phyloP scores from a whole-genome alignment of 2,888 invertebrate genomes.

The Thymelicus sylvestris region DNA sequence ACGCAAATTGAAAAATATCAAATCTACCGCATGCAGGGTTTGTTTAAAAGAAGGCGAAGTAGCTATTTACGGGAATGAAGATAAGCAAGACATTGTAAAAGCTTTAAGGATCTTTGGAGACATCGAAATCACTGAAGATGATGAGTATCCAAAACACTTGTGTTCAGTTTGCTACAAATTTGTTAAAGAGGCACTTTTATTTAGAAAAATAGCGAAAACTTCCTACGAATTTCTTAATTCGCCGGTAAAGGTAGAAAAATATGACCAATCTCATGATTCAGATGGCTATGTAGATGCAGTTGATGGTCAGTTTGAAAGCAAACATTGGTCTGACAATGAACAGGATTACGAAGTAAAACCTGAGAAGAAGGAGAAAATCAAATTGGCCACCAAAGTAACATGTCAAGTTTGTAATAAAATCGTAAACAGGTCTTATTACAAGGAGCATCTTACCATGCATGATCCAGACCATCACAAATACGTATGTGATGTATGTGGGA shows the following conservation, averaged over 20 bases:
- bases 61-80: slow-evolving; percentile 53
- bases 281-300: slow-evolving; percentile 18
- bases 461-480: slow-evolving; percentile 54
- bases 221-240: slow-evolving; percentile 57
- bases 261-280: slow-evolving; percentile 33
- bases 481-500: slow-evolving; percentile 57
- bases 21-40: slow-evolving; percentile 55
- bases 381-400: slow-evolving; percentile 49
- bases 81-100: slow-evolving; percentile 52
- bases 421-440: slow-evolving; percentile 52
- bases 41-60: slow-evolving; percentile 62
- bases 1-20: slow-evolving; percentile 27
- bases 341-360: slow-evolving; percentile 21
- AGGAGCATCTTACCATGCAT: slow-evolving; percentile 55
- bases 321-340: slow-evolving; percentile 44
- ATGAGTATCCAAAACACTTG: slow-evolving; percentile 60
- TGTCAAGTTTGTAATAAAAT: slow-evolving; percentile 54
- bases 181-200: slow-evolving; percentile 58
- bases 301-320: slow-evolving; percentile 30
- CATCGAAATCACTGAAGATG: slow-evolving; percentile 55
- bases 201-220: slow-evolving; percentile 61
- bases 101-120: slow-evolving; percentile 57
- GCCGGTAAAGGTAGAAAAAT: slow-evolving; percentile 43
- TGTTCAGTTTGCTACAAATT: slow-evolving; percentile 64
- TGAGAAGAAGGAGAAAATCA: slow-evolving; percentile 37